Evolutionary conservation across 2,113 vertebrate species (phyloP), one percentile per base, ranked within the genome.

Genomic region (Micromys minutus): DNA sequence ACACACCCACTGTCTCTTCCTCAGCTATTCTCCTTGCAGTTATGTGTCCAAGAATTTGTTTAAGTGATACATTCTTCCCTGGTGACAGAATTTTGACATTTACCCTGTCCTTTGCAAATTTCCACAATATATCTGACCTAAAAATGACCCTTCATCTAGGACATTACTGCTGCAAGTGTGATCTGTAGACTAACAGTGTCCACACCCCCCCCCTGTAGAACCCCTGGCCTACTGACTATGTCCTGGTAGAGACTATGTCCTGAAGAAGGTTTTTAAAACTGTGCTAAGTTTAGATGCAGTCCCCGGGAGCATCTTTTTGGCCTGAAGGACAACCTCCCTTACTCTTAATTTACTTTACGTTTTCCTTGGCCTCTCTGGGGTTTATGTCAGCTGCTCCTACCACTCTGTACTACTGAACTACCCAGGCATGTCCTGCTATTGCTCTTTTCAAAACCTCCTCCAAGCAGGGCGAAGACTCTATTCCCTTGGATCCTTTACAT

Each of bases 171-270:
- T 81, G 22, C 24, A 3, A 29, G 36, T 1, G 2, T 12, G 2
- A 3, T 50, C 75, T 47, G 12, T 9, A 39, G 39, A 61, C 19
- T 11, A 69, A 45, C 22, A 24, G 34, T 3, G 0, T 39, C 9
- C 0, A 22, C 0, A 17, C 2, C 45, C 1, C 10, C 15, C 5
- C 6, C 10, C 3, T 8, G 31, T 9, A 26, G 47, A 3, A 50
- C 45, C 34, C 22, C 36, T 12, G 61, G 11, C 31, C 39, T 15
- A 45, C 31, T 69, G 81, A 0, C 22, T 9, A 8, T 13, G 13
- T 34, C 13, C 69, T 65, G 50, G 2, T 55, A 26, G 21, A 36
- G 26, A 55, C 61, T 11, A 24, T 24, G n/a, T 52, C 74, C 61
- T 52, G n/a, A 74, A 39, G n/a, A 74, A 39, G 13, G 7, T 21